Conservation (phyloP, 2,113 vertebrate species). For the Hydrochoerus hydrochaeris region DNA sequence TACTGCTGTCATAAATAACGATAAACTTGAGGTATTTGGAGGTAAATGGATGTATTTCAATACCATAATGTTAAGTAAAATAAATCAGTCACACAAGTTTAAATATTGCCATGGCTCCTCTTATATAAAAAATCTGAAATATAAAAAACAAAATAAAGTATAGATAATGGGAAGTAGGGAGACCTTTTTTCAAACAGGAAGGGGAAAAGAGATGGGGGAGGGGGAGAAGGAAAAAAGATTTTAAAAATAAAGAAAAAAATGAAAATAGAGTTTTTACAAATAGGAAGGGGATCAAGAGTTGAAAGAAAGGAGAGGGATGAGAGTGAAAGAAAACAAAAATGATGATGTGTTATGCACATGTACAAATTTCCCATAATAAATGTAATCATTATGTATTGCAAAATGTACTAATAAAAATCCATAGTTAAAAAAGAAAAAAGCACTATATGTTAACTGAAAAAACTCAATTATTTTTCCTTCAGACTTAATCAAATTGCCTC, state of each 20-base stretch:
- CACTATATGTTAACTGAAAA: not conserved
- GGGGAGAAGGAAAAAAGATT: not conserved
- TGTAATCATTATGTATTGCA: not conserved
- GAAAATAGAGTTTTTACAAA: not conserved
- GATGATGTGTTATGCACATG: not conserved
- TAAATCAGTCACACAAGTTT: not conserved
- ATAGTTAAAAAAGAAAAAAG: not conserved
- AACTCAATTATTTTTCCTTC: not conserved
- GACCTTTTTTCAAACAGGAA: not conserved
- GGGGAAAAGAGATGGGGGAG: not conserved
- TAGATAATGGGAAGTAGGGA: not conserved
- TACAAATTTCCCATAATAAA: not conserved
- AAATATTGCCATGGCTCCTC: not conserved
- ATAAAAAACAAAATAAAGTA: not conserved
- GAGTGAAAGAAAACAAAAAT: not conserved
- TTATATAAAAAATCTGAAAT: not conserved
- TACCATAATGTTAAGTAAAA: not conserved
- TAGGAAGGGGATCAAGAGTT: not conserved
- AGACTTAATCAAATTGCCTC: not conserved
- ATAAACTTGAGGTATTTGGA: not conserved
- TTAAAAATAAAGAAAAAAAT: not conserved
- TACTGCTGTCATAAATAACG: not conserved
- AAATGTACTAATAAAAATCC: not conserved
- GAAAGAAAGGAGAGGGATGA: not conserved
- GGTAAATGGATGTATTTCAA: not conserved